Percentiles rank a stretch among this genome's conserved stretches.
Evolutionary conservation across 1,140 invertebrate genomes (phyloP).

Genomic region (Gryllus bimaculatus): DNA sequence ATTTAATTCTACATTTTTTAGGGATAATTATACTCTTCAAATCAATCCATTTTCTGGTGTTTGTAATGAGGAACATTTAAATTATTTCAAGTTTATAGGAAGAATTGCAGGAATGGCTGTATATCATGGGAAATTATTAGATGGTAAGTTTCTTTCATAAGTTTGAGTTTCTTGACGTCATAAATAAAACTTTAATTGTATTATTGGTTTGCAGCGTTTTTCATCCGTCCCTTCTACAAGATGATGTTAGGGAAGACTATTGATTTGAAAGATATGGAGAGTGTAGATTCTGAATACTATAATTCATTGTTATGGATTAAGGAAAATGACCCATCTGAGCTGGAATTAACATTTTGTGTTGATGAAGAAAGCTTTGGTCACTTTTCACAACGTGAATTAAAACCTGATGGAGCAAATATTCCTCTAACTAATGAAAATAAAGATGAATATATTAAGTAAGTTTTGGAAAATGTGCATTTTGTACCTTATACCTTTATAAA

Average conservation of each 20-base stretch:
- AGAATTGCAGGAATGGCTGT: slow-evolving; percentile 97
- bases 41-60: slow-evolving; percentile 96
- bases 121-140: slow-evolving; percentile 94
- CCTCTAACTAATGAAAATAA: slow-evolving; percentile 91
- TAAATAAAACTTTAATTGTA: slow-evolving; percentile 5
- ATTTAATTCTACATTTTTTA: slow-evolving; percentile 31
- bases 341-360: slow-evolving; percentile 90
- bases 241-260: slow-evolving; percentile 97
- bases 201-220: slow-evolving; percentile 66
- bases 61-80: slow-evolving; percentile 94
- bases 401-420: slow-evolving; percentile 82
- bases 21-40: slow-evolving; percentile 97
- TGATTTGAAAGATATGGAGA: slow-evolving; percentile 94
- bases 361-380: slow-evolving; percentile 95
- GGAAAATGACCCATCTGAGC: slow-evolving; percentile 91
- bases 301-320: slow-evolving; percentile 95
- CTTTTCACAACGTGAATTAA: slow-evolving; percentile 85
- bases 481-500: background rate
- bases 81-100: slow-evolving; percentile 98
- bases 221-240: slow-evolving; percentile 99
- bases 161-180: background rate
- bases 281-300: slow-evolving; percentile 96
- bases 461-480: slow-evolving; percentile 23
- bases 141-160: slow-evolving; percentile 53
- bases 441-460: slow-evolving; percentile 91